Evolutionary conservation across 2,113 vertebrate species (phyloP).

Genomic region (Calyptommatus sinebrachiatus): DNA sequence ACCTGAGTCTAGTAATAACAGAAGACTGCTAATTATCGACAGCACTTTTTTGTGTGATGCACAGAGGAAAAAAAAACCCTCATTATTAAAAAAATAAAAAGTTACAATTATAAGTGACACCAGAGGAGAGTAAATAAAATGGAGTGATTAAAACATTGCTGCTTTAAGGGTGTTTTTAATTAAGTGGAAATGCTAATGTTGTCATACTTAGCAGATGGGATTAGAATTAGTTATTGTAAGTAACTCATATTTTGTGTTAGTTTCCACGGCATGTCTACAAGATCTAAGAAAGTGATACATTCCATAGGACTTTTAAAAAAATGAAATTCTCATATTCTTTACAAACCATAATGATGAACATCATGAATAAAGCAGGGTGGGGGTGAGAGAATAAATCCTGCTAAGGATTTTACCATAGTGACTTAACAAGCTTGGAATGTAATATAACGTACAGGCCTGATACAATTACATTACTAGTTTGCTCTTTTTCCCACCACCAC

Average conservation of each 20-base stretch:
- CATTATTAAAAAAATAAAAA: slow-evolving; percentile 87
- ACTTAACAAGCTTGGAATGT: slow-evolving; percentile 76
- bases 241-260: slow-evolving; percentile 97
- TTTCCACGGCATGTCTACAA: slow-evolving; percentile 90
- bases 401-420: slow-evolving; percentile 78
- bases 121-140: slow-evolving; percentile 92
- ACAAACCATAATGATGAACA: slow-evolving; percentile 84
- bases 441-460: slow-evolving; percentile 73
- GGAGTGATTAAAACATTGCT: slow-evolving; percentile 97
- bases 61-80: slow-evolving; percentile 78
- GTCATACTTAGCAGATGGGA: slow-evolving; percentile 99
- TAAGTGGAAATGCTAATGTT: slow-evolving; percentile 99
- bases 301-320: slow-evolving; percentile 79
- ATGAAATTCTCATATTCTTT: slow-evolving; percentile 81
- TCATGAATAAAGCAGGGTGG: slow-evolving; percentile 74
- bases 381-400: slow-evolving; percentile 60
- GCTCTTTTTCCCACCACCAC: slow-evolving; percentile 41
- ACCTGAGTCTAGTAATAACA: slow-evolving; percentile 86
- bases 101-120: slow-evolving; percentile 87
- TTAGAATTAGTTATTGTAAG: slow-evolving; percentile 99
- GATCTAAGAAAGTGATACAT: slow-evolving; percentile 86
- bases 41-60: slow-evolving; percentile 82
- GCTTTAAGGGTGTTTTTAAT: slow-evolving; percentile 96
- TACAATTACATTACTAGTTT: slow-evolving; percentile 66
- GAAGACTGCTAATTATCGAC: slow-evolving; percentile 84